These are phyloP conservation scores for Tragelaphus buxtoni DNA, from an alignment of 2,113 vertebrate species.

Conservation along the genomic window DNA sequence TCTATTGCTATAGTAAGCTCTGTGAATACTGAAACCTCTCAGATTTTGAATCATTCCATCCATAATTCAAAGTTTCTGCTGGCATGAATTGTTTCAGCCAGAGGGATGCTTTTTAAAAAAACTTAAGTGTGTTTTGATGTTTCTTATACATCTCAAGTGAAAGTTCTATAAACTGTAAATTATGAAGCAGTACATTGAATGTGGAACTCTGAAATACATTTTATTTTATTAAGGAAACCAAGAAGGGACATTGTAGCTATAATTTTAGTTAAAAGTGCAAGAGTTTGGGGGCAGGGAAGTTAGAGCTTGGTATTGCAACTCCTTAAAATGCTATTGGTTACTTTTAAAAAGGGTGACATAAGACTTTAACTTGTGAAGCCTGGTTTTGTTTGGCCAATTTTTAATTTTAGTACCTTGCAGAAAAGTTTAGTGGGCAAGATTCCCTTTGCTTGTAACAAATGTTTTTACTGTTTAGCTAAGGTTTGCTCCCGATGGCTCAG, in stretches of 20 bases:
- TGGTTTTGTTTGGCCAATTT: conserved; percentile 33
- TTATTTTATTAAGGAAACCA: conserved; percentile 64
- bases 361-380: conserved; percentile 7
- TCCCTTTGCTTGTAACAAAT: conserved; percentile 22
- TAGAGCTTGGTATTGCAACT: conserved; percentile 36
- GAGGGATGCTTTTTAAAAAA: conserved; percentile 71
- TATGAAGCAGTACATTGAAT: conserved; percentile 57
- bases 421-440: conserved; percentile 22
- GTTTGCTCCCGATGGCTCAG: not conserved
- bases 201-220: conserved; percentile 71
- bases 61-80: conserved; percentile 64
- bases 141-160: conserved; percentile 68
- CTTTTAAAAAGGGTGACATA: not conserved
- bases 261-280: conserved; percentile 67
- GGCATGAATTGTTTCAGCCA: conserved; percentile 73
- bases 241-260: conserved; percentile 43
- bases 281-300: not conserved
- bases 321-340: not conserved
- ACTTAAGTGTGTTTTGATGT: conserved; percentile 68
- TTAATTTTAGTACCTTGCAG: conserved; percentile 35
- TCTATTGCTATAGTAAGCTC: conserved; percentile 58
- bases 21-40: conserved; percentile 63
- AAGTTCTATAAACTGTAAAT: conserved; percentile 67
- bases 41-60: conserved; percentile 69
- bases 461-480: conserved; percentile 21